These are phyloP conservation scores for Neopipo cinnamomea DNA, from an alignment of 2,113 vertebrate species.

Conservation along the genomic window DNA sequence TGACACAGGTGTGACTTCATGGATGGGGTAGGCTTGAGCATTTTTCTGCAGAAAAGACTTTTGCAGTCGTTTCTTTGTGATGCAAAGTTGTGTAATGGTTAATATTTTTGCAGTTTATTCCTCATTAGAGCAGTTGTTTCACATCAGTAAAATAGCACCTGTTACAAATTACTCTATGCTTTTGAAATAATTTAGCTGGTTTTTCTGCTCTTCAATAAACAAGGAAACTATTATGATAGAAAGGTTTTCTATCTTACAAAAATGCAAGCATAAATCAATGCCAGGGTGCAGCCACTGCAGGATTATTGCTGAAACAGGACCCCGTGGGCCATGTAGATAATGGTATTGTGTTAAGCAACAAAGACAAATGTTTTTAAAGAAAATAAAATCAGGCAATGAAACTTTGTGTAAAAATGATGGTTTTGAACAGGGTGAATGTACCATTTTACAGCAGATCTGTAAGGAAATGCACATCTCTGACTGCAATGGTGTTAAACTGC, in stretches of 20 bases:
- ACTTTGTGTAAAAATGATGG: not conserved
- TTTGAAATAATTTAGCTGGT: not conserved
- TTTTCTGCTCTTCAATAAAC: constrained; percentile 25
- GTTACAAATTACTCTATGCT: constrained; percentile 13
- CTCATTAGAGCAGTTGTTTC: not conserved
- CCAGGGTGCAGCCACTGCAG: not conserved
- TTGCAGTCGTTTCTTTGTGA: not conserved
- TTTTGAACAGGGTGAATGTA: not conserved
- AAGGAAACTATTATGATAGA: not conserved
- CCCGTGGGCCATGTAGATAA: not conserved
- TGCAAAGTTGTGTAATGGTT: not conserved
- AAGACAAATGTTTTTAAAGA: not conserved
- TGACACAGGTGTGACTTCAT: not conserved
- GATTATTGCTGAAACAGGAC: constrained; percentile 5
- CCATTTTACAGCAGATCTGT: not conserved
- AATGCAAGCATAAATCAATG: constrained; percentile 49
- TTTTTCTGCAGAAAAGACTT: not conserved
- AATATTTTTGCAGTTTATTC: not conserved
- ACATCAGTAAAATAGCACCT: not conserved
- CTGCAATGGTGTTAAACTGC: not conserved
- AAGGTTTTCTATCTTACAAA: constrained; percentile 22
- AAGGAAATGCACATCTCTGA: not conserved
- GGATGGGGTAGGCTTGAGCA: not conserved
- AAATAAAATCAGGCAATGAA: not conserved
- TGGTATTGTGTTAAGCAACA: not conserved